These are phyloP conservation scores for Nymphalis urticae DNA, from an alignment of 2,888 invertebrate genomes.

Conservation along the genomic window DNA sequence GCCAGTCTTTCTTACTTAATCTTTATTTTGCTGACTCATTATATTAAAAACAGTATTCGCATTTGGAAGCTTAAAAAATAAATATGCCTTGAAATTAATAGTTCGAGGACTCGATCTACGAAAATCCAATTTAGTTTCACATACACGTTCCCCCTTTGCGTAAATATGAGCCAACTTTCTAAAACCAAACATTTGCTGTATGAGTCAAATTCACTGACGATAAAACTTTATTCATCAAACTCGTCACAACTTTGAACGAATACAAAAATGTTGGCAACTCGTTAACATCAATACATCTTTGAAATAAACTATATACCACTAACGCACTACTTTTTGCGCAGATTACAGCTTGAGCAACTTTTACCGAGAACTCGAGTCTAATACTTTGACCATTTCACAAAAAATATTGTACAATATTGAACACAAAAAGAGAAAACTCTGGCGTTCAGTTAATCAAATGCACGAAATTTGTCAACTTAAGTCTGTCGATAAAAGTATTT, in stretches of 20 bases:
- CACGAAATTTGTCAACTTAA: constrained; percentile 5
- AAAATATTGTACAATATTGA: background rate
- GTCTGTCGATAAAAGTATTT: constrained; percentile 8
- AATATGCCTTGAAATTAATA: too few relatives aligned
- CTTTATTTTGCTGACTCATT: background rate
- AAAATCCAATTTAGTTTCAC: background rate
- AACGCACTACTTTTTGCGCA: background rate
- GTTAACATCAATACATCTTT: background rate
- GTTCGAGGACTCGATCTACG: background rate
- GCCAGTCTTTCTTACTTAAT: background rate
- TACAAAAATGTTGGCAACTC: constrained; percentile 3
- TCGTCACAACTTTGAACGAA: constrained; percentile 16
- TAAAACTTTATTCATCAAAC: constrained; percentile 20
- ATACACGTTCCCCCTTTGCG: background rate
- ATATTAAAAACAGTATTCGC: too few relatives aligned
- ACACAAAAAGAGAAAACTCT: background rate
- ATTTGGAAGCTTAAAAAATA: too few relatives aligned
- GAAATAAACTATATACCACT: background rate
- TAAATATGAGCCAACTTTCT: constrained; percentile 2
- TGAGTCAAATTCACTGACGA: background rate
- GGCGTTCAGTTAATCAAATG: background rate
- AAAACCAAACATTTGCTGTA: constrained; percentile 3
- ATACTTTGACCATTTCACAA: background rate
- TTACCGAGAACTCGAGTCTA: background rate
- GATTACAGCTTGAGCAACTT: background rate